Percentiles rank a stretch among this genome's conserved stretches.
These are phyloP conservation scores for Calypte anna DNA, from an alignment of 2,113 vertebrate species.

Conservation along the genomic window DNA sequence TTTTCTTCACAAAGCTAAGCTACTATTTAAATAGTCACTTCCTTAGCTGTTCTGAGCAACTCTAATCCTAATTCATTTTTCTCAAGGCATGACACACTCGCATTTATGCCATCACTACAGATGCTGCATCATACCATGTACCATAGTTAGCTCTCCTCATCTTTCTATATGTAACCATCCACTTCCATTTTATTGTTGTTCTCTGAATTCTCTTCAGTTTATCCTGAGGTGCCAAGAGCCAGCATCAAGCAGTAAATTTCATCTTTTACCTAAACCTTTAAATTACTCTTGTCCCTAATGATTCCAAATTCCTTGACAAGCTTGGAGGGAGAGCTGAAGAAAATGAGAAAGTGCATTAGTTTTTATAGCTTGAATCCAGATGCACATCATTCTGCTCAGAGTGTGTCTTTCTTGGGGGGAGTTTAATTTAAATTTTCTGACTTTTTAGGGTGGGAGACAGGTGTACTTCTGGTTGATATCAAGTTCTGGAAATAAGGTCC, in stretches of 20 bases:
- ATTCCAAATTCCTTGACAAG: not conserved
- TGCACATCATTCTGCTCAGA: not conserved
- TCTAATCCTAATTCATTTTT: not conserved
- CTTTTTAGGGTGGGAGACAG: not conserved
- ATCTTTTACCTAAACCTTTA: not conserved
- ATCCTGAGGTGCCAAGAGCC: not conserved
- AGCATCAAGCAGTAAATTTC: not conserved
- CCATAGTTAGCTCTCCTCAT: not conserved
- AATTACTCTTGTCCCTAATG: not conserved
- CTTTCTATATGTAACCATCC: not conserved
- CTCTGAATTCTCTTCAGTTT: not conserved
- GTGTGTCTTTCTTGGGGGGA: not conserved
- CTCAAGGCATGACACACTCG: not conserved
- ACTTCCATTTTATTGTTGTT: not conserved
- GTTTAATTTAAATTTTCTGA: not conserved
- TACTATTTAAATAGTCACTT: not conserved
- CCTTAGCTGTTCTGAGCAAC: not conserved
- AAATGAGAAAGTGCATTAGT: not conserved
- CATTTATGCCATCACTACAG: not conserved
- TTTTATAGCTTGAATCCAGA: not conserved
- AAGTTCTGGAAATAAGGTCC: not conserved
- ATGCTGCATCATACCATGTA: not conserved
- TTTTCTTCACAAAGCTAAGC: not conserved
- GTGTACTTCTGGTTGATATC: fast-evolving
- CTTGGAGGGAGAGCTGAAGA: not conserved